phyloP scores from a whole-genome alignment of 2,113 vertebrate genomes.

The Chunga burmeisteri region DNA sequence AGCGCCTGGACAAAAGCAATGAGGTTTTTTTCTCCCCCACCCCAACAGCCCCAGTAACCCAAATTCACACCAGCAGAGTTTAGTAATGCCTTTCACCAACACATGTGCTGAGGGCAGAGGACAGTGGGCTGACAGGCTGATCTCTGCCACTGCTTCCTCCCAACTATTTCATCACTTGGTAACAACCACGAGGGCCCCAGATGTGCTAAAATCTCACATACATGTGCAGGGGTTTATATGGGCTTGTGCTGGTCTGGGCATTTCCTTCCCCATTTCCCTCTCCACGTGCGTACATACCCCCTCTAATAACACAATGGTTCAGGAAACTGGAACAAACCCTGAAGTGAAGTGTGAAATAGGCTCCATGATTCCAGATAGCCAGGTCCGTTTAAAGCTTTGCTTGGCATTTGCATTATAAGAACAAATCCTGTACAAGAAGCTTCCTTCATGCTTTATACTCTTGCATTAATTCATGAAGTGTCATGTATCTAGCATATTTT shows the following conservation, averaged over 20 bases:
- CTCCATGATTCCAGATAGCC: not conserved
- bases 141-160: not conserved
- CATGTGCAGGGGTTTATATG: rapidly evolving
- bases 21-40: not conserved
- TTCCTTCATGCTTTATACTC: not conserved
- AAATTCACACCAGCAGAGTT: not conserved
- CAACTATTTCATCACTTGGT: not conserved
- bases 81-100: not conserved
- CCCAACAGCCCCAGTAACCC: not conserved
- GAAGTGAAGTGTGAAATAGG: slow-evolving; percentile 12
- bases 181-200: not conserved
- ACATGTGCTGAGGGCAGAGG: not conserved
- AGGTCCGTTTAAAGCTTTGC: not conserved
- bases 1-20: not conserved
- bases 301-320: not conserved
- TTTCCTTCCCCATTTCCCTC: not conserved
- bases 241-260: not conserved
- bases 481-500: slow-evolving; percentile 5
- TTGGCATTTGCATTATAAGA: slow-evolving; percentile 14
- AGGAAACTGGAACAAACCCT: not conserved
- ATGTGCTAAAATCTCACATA: not conserved
- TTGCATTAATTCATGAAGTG: slow-evolving; percentile 64
- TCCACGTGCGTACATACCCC: rapidly evolving
- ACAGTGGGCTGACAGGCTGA: not conserved
- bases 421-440: not conserved